These are phyloP conservation scores for Caerostris extrusa DNA, from an alignment of 1,140 invertebrate genomes.

Conservation along the genomic window DNA sequence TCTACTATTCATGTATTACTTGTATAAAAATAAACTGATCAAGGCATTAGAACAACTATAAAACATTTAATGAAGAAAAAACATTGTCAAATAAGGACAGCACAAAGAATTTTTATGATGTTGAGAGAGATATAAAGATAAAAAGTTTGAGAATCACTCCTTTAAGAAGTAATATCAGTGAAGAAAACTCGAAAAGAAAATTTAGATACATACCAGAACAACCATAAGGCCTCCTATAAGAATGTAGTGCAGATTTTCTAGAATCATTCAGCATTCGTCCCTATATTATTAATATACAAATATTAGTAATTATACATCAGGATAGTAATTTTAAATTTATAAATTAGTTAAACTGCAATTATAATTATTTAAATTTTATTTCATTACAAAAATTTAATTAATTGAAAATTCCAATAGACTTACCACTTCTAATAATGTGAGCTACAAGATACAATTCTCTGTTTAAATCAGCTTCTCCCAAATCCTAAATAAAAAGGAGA, in stretches of 20 bases:
- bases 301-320: neutral
- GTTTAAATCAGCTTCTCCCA: constrained; percentile 90
- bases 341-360: constrained; percentile 13
- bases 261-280: constrained; percentile 89
- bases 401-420: constrained; percentile 69
- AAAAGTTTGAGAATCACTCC: too few relatives aligned
- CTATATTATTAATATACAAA: constrained; percentile 77
- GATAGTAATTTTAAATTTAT: neutral
- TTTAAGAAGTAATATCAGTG: too few relatives aligned
- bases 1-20: too few relatives aligned
- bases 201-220: constrained; percentile 86
- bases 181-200: too few relatives aligned
- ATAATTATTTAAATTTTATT: neutral
- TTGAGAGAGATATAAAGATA: too few relatives aligned
- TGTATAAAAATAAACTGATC: too few relatives aligned
- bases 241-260: constrained; percentile 86
- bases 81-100: too few relatives aligned
- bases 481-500: constrained; percentile 82
- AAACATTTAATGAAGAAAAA: too few relatives aligned
- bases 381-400: too few relatives aligned
- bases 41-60: too few relatives aligned
- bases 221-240: constrained; percentile 90
- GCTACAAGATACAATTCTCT: constrained; percentile 92
- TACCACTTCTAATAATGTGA: constrained; percentile 92
- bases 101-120: too few relatives aligned